Conservation (phyloP, 1,140 invertebrate species). For the Pogonus chalceus region DNA sequence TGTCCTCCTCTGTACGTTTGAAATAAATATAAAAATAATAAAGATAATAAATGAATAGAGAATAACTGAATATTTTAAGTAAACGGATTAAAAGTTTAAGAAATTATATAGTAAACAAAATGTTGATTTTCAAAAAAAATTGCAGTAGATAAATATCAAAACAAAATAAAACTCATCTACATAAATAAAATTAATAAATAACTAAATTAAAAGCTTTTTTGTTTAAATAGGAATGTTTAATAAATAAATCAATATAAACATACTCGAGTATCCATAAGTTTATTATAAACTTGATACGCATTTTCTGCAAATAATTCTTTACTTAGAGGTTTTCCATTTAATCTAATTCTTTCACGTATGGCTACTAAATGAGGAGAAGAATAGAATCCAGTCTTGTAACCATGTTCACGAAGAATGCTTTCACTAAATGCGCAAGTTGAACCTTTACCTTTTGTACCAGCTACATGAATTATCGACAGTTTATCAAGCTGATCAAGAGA, state of each 20-base stretch:
- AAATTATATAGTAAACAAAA: too few relatives aligned
- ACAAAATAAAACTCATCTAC: too few relatives aligned
- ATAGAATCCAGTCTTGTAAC: slow-evolving; percentile 88
- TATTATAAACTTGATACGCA: slow-evolving; percentile 76
- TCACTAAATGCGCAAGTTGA: slow-evolving; percentile 92
- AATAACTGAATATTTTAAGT: too few relatives aligned
- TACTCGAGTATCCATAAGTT: slow-evolving; percentile 42
- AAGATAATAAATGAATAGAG: too few relatives aligned
- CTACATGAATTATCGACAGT: slow-evolving; percentile 82
- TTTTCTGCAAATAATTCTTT: slow-evolving; percentile 63
- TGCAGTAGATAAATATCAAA: too few relatives aligned
- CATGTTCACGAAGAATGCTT: slow-evolving; percentile 74
- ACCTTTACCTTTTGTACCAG: slow-evolving; percentile 94
- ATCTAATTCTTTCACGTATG: slow-evolving; percentile 84
- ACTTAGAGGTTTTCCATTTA: slow-evolving; percentile 72
- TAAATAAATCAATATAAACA: not conserved
- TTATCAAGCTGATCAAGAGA: slow-evolving; percentile 49
- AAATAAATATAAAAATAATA: too few relatives aligned
- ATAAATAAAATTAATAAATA: too few relatives aligned
- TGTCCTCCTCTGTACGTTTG: too few relatives aligned
- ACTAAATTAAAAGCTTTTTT: not conserved
- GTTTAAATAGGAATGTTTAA: too few relatives aligned
- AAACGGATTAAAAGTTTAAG: too few relatives aligned
- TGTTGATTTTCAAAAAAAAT: too few relatives aligned
- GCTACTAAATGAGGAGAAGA: slow-evolving; percentile 91